Base-by-base conservation (phyloP, 2,113 vertebrate species). In the Platichthys flesus region DNA sequence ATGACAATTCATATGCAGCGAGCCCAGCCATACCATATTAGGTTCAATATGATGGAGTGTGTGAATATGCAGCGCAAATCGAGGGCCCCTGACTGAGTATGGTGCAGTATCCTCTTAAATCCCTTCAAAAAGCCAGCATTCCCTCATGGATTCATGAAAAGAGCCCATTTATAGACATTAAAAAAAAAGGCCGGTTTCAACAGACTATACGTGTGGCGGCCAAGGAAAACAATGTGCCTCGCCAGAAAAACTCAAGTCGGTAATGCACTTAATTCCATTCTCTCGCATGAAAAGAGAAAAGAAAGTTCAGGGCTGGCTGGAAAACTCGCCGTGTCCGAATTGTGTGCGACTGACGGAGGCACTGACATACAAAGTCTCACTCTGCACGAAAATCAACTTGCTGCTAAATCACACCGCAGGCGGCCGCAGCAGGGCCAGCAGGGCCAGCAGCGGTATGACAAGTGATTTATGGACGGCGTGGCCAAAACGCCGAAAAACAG, bases 111-210 rank as follows among this genome's bases (percentile, higher is more conserved):
- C 86, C 87, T 87, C 87, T 71, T 87, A 87, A 90, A 88, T 76
- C 80, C 79, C 69, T 81, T 85, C 85, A 85, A 76, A 90, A 84
- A 86, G 83, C 82, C 74, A 86, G 81, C 80, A 45, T 83, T 90
- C 91, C 89, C 83, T 86, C 75, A 75, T 89, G 88, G 66, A 91
- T 91, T 87, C 87, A 87, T 91, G 90, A 92, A 91, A 92, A 90
- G 88, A 88, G 79, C 80, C 87, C 89, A 93, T 93, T 92, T 92
- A 92, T 91, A 92, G 89, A 86, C 85, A 85, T 80, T 82, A 89
- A 85, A 89, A 59, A 62, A 59, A 62, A 88, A 59, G 49, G 63
- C 51, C 82, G 26, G 69, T 88, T 92, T 85, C 85, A 88, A 82
- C 89, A 89, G 89, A 89, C 84, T 76, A 87, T 66, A 85, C 78